Conservation (phyloP, 2,888 invertebrate species). For the Ophion obscuratus region DNA sequence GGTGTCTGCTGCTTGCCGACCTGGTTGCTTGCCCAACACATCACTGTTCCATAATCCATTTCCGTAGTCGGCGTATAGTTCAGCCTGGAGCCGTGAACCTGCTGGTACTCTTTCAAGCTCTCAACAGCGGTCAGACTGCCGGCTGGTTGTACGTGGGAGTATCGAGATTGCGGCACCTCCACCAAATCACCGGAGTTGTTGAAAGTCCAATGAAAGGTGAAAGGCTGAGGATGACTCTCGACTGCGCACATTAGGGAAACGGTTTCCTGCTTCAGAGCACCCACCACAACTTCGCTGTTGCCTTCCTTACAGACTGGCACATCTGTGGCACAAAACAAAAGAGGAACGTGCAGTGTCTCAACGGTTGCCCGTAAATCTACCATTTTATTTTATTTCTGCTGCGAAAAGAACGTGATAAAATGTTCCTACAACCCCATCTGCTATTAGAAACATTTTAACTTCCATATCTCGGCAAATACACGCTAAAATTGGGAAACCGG, state of each 20-base stretch:
- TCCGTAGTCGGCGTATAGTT: conserved; percentile 95
- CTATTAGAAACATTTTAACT: not conserved
- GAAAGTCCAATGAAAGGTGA: conserved; percentile 96
- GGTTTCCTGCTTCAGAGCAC: conserved; percentile 95
- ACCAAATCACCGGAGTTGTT: conserved; percentile 95
- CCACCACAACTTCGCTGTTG: conserved; percentile 91
- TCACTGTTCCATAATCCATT: conserved; percentile 95
- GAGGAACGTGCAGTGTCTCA: not conserved
- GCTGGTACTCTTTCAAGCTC: conserved; percentile 79
- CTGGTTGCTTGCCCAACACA: conserved; percentile 93
- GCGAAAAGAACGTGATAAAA: not conserved
- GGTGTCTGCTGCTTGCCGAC: conserved; percentile 94
- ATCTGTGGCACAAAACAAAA: conserved; percentile 70
- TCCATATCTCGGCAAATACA: not conserved
- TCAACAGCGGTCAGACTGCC: conserved; percentile 78
- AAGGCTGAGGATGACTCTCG: conserved; percentile 94
- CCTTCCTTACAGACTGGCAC: conserved; percentile 85
- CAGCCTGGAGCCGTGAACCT: conserved; percentile 87
- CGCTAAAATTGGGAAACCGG: not conserved
- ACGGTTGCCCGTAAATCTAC: too few relatives aligned
- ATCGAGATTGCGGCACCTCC: conserved; percentile 89
- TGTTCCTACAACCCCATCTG: too few relatives aligned
- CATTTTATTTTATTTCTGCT: not conserved
- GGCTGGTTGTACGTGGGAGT: conserved; percentile 75
- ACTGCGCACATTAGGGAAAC: conserved; percentile 93